Percentiles rank a stretch among this genome's conserved stretches.
phyloP scores from a whole-genome alignment of 2,797 vertebrate species.

The Coregonus sp. region DNA sequence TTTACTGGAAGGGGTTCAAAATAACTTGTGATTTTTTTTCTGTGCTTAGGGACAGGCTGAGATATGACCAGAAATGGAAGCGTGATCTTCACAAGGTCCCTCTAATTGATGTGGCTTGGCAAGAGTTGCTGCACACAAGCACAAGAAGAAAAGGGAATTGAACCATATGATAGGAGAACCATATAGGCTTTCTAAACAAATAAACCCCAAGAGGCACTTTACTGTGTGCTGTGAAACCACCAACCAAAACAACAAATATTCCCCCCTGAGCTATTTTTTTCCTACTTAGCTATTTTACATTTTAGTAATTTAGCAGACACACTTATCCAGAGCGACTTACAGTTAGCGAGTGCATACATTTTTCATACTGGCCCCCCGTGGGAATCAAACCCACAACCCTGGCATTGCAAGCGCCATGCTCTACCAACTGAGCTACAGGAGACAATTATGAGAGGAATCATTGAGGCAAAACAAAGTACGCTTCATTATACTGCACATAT shows the following conservation, averaged over 20 bases:
- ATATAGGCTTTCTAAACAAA: conserved; percentile 8
- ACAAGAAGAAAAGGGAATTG: conserved; percentile 14
- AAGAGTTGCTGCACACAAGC: conserved; percentile 31
- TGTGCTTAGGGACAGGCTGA: neutral
- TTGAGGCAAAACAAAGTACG: conserved; percentile 12
- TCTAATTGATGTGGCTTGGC: conserved; percentile 38
- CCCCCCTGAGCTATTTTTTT: conserved; percentile 42
- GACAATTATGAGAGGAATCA: conserved; percentile 39
- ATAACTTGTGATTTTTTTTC: neutral
- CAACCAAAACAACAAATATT: conserved; percentile 38
- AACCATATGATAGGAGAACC: too few relatives aligned
- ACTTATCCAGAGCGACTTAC: too few relatives aligned
- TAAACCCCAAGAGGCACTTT: conserved; percentile 52
- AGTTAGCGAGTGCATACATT: too few relatives aligned
- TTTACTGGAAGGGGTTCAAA: neutral
- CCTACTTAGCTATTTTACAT: conserved; percentile 20
- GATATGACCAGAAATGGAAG: conserved; percentile 43
- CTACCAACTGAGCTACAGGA: too few relatives aligned
- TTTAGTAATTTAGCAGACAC: too few relatives aligned
- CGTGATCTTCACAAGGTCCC: conserved; percentile 62
- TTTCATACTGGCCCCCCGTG: too few relatives aligned
- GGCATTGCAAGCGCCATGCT: too few relatives aligned
- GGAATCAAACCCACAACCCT: too few relatives aligned
- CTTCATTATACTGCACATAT: conserved; percentile 32
- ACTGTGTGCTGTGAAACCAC: conserved; percentile 32